A percentile compares a stretch with the other conserved stretches of the same genome.
Conservation (phyloP, 2,113 vertebrate genomes). For the Notarius lentiginosus region DNA sequence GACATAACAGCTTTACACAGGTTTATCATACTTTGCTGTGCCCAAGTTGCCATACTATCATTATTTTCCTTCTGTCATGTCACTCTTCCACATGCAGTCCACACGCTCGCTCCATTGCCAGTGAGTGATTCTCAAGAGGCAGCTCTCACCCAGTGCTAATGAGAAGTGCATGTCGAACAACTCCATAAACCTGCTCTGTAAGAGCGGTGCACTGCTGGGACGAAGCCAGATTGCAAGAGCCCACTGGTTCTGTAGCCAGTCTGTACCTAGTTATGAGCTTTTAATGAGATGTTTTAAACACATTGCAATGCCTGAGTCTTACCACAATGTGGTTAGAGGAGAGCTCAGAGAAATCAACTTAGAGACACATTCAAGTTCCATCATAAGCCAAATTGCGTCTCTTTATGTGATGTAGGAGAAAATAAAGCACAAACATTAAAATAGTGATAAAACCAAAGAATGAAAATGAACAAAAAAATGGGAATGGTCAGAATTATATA, state of each 20-base stretch:
- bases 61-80: slow-evolving; percentile 6
- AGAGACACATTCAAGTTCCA: slow-evolving; percentile 39
- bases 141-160: slow-evolving; percentile 49
- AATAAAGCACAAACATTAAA: background rate
- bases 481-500: background rate
- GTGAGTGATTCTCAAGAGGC: slow-evolving; percentile 36
- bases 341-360: slow-evolving; percentile 30
- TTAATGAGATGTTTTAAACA: slow-evolving; percentile 57
- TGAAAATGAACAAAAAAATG: background rate
- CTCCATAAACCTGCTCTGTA: slow-evolving; percentile 56
- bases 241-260: slow-evolving; percentile 46
- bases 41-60: background rate
- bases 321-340: slow-evolving; percentile 48
- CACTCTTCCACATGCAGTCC: slow-evolving; percentile 18
- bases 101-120: slow-evolving; percentile 24
- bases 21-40: slow-evolving; percentile 6
- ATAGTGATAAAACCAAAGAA: background rate
- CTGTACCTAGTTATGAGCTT: slow-evolving; percentile 51
- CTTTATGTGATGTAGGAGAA: background rate
- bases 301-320: slow-evolving; percentile 39
- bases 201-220: slow-evolving; percentile 32
- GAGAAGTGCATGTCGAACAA: slow-evolving; percentile 55
- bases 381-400: slow-evolving; percentile 20
- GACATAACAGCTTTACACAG: background rate
- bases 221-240: slow-evolving; percentile 47